phyloP scores from a whole-genome alignment of 1,140 invertebrate genomes.

The Caenorhabditis briggsae region DNA sequence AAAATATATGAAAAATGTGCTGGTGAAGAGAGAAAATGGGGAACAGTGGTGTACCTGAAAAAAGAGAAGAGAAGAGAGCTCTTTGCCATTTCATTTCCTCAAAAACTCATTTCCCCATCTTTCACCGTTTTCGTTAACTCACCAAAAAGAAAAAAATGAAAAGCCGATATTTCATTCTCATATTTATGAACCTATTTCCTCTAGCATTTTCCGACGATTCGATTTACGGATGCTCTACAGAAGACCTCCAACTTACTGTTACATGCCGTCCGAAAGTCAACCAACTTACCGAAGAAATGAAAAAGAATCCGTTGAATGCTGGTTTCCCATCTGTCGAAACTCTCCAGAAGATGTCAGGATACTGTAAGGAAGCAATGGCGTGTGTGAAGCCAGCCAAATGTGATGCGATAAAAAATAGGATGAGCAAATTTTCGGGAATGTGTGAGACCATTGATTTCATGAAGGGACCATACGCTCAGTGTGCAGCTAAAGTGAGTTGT shows the following conservation, averaged over 20 bases:
- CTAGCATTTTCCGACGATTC: background rate
- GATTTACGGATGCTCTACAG: background rate
- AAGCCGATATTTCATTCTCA: background rate
- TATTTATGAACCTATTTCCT: background rate
- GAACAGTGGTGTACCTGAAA: slow-evolving; percentile 44
- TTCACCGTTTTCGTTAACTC: no score
- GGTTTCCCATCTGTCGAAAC: slow-evolving; percentile 37
- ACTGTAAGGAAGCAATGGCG: slow-evolving; percentile 27
- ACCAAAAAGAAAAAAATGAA: no score
- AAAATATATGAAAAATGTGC: background rate
- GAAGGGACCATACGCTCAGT: slow-evolving; percentile 28
- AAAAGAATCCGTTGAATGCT: slow-evolving; percentile 31
- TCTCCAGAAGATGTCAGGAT: slow-evolving; percentile 18
- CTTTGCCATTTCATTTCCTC: background rate
- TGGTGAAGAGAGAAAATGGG: background rate
- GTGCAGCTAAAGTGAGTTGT: slow-evolving; percentile 14
- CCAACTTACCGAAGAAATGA: slow-evolving; percentile 37
- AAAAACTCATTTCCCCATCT: background rate
- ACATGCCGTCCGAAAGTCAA: slow-evolving; percentile 36
- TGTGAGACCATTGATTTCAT: slow-evolving; percentile 39
- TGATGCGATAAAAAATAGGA: slow-evolving; percentile 9
- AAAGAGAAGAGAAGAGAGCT: background rate
- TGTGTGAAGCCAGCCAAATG: slow-evolving; percentile 3
- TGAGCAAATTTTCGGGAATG: slow-evolving; percentile 29
- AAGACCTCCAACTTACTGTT: slow-evolving; percentile 6